Base-by-base conservation (phyloP, 2,888 invertebrate genomes). In the Theretra japonica region DNA sequence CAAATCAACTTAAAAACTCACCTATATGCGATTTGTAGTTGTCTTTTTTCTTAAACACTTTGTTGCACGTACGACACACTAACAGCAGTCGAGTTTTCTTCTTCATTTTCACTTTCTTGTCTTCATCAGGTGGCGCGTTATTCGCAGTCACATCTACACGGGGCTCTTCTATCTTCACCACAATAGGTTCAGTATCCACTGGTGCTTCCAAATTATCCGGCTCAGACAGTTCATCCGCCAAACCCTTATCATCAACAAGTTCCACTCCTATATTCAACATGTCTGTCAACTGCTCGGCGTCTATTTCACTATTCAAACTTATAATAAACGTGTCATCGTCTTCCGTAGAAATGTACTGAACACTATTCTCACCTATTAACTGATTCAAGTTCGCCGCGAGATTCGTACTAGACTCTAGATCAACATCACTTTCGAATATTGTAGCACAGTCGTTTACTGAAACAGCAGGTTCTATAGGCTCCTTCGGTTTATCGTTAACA, bases 311-410 rank as follows among this genome's bases (percentile, higher is more conserved):
- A 72, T 91, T 90, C 21, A 94, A 84, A 82, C 92, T 93, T 68
- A 94, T 94, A 41, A 94, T 94, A 78, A 94, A 94, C 0, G 92
- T 94, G 74, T 94, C 94, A 74, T 94, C 94, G 17, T 94, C 90
- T 73, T 94, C 94, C 0, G 94, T 94, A 3, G 93, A 93, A 68
- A 94, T 91, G 58, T 94, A 94, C 68, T 94, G 93, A 1, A 94
- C 94, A 72, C 79, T 90, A 74, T 94, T 94, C 73, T 94, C 94
- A 0, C 93, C 93, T 0, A 94, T 94, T 17, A 94, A 74, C 73
- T 94, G 94, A 73, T 93, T 94, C n/a, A 94, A 79, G 80, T 94
- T 94, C 0, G 92, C 93, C 0, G 94, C 92, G 73, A 94, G 81
- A 79, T 91, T 92, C 0, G 92, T 89, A 75, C 94, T 94, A 0